These are phyloP conservation scores for Diarsia dahlii DNA, from an alignment of 2,888 invertebrate species.

Conservation along the genomic window DNA sequence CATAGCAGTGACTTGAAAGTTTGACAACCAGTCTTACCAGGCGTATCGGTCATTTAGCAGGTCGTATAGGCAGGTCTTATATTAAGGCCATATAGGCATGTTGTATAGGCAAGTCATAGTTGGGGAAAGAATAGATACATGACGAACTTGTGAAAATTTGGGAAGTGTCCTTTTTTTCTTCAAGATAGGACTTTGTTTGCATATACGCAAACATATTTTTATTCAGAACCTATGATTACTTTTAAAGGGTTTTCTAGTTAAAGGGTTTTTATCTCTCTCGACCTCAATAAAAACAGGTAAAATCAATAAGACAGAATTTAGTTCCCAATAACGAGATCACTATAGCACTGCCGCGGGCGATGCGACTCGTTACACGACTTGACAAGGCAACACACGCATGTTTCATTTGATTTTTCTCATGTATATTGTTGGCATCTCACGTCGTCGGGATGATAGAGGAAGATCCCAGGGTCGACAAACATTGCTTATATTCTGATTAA, in stretches of 20 bases:
- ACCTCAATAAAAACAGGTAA: not conserved
- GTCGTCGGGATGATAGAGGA: not conserved
- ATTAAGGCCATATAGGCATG: no score
- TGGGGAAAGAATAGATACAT: not conserved
- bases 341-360: not conserved
- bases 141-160: not conserved
- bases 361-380: not conserved
- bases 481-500: not conserved
- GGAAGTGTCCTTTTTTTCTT: not conserved
- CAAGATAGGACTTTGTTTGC: no score
- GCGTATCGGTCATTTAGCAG: no score
- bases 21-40: no score
- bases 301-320: not conserved
- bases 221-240: not conserved
- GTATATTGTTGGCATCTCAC: not conserved
- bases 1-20: no score
- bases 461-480: not conserved
- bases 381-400: not conserved
- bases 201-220: not conserved
- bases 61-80: no score
- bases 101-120: not conserved
- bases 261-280: not conserved
- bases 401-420: not conserved
- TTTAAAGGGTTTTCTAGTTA: not conserved
- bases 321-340: not conserved